Percentiles rank a stretch among this genome's conserved stretches.
phyloP scores from a whole-genome alignment of 2,888 invertebrate species.

The Petrophora chlorosata region DNA sequence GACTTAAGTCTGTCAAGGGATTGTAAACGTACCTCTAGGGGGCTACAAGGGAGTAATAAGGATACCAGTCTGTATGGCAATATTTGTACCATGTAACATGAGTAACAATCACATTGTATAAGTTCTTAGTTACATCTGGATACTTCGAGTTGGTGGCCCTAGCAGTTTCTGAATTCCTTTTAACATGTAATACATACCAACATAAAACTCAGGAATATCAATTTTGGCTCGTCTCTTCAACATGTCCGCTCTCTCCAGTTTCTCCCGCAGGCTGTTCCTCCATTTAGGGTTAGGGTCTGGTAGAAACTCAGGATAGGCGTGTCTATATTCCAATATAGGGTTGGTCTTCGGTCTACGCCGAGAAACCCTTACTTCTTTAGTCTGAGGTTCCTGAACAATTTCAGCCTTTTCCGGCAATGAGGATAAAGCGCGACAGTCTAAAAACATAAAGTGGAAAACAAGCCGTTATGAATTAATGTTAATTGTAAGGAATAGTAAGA shows the following conservation, averaged over 20 bases:
- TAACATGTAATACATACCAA: slow-evolving; percentile 91
- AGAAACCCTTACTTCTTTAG: slow-evolving; percentile 36
- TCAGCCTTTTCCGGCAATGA: slow-evolving; percentile 59
- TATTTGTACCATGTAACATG: too few species aligned
- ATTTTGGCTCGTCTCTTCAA: slow-evolving; percentile 90
- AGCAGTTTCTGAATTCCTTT: too few species aligned
- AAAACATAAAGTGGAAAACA: slow-evolving; percentile 20
- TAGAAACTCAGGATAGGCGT: slow-evolving; percentile 95
- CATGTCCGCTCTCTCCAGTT: slow-evolving; percentile 97
- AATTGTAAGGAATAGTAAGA: too few species aligned
- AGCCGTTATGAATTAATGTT: too few species aligned
- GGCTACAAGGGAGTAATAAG: too few species aligned
- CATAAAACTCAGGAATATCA: slow-evolving; percentile 98
- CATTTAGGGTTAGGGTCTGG: slow-evolving; percentile 92
- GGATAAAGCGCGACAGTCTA: slow-evolving; percentile 63
- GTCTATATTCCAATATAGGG: slow-evolving; percentile 84
- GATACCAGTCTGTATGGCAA: too few species aligned
- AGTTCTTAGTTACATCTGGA: too few species aligned
- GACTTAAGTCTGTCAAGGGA: too few species aligned
- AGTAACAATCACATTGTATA: too few species aligned
- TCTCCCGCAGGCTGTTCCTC: slow-evolving; percentile 92
- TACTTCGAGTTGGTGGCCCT: too few species aligned
- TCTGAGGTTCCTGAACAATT: slow-evolving; percentile 33
- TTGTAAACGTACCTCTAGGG: too few species aligned
- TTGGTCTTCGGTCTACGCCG: slow-evolving; percentile 49